Base-by-base conservation (phyloP, 2,797 vertebrate species). In the Nasua narica region DNA sequence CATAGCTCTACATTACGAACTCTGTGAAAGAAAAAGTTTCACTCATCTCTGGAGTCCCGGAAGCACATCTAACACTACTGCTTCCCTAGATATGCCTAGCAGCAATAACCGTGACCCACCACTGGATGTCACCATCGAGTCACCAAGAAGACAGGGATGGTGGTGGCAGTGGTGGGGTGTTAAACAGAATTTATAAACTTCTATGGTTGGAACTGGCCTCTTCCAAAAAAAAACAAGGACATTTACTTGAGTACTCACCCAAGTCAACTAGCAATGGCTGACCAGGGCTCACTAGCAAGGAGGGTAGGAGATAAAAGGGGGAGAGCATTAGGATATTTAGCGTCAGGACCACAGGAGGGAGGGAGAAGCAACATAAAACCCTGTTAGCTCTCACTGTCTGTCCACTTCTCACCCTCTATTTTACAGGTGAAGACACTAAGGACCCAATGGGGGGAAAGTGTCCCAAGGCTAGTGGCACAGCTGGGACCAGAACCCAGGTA, bases 61-160 rank as follows among this genome's bases (percentile, higher is more conserved):
- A 83, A 82, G 54, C 50, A 78, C 25, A 50, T 16, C 25, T 15
- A 19, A 40, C 6, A 40, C 29, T 16, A 29, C 29, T 54, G 6
- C 12, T 35, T 1, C 69, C 78, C 46, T 0, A 0, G 79, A 87
- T 46, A 69, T 18, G 60, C 14, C 19, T 0, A 0, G 67, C 6
- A 97, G 93, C 95, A 98, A 46, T 97, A 87, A 90, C 4, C 65
- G 6, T 25, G 16, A 23, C 10, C 9, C 0, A 79, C 96, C 98
- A 97, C 96, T 96, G 96, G 98, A 82, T 98, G 98, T 98, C 98
- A 97, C 97, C 95, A 72, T 91, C 11, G 79, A 87, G 58, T 58
- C 48, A 77, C 3, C 29, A 87, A 62, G n/a, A 60, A 10, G 27
- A 6, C 0, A 0, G 0, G 25, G 15, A 14, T 4, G 13, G 40